These are phyloP conservation scores for Sinotaia quadrata DNA, from an alignment of 2,888 invertebrate species.

Conservation along the genomic window DNA sequence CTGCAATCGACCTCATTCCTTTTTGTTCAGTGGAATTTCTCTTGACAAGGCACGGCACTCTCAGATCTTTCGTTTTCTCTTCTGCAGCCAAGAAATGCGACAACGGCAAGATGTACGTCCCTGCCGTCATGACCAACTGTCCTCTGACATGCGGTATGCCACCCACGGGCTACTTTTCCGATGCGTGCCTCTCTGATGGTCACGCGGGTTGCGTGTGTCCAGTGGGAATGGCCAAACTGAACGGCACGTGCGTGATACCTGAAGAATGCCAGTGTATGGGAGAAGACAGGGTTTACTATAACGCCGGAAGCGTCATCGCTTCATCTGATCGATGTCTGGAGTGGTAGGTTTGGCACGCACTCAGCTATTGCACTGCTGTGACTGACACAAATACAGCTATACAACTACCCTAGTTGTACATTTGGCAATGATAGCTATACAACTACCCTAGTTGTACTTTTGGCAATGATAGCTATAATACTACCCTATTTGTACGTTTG, in stretches of 20 bases:
- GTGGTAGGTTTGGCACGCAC: no score
- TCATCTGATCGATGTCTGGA: conserved; percentile 27
- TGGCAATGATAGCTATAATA: no score
- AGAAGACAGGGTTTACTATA: conserved; percentile 27
- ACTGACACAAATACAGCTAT: no score
- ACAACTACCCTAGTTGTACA: no score
- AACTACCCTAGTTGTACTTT: no score
- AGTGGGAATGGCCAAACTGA: conserved; percentile 18
- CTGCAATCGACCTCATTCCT: no score
- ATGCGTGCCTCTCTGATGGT: conserved; percentile 22
- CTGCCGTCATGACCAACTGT: conserved; percentile 26
- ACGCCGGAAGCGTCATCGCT: conserved; percentile 22
- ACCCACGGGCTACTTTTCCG: conserved; percentile 14
- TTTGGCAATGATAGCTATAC: no score
- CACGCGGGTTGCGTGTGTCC: conserved; percentile 31
- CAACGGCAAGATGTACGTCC: conserved; percentile 17
- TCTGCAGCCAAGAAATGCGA: conserved; percentile 32
- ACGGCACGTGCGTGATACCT: conserved; percentile 28
- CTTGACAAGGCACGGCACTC: no score
- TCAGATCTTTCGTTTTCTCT: no score
- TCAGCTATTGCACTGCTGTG: no score
- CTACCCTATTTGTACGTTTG: no score
- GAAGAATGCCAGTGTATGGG: conserved; percentile 30
- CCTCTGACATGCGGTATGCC: conserved; percentile 32
- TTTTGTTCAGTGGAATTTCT: no score